Evolutionary conservation across 2,113 vertebrate genomes (phyloP).

Genomic region (Barnardius zonarius): DNA sequence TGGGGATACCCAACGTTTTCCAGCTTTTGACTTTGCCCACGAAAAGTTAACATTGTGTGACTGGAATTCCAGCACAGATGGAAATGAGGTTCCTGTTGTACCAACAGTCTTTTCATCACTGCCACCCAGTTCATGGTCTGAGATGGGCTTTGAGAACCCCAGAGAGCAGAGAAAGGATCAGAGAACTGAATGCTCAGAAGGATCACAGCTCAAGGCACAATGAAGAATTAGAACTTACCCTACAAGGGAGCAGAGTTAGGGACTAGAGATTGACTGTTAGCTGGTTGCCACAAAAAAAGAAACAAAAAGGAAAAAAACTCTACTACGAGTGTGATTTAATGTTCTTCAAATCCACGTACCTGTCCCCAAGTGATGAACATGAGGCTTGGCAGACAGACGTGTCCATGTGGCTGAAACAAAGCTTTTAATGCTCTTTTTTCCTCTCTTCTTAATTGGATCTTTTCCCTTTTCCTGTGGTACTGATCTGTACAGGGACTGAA

Average conservation of each 20-base stretch:
- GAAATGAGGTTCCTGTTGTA: background rate
- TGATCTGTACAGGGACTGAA: background rate
- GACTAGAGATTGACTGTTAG: background rate
- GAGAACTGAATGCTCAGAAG: background rate
- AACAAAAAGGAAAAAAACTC: background rate
- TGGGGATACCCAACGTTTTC: background rate
- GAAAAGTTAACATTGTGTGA: background rate
- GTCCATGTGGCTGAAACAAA: background rate
- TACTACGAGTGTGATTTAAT: background rate
- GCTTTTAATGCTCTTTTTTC: background rate
- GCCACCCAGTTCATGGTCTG: background rate
- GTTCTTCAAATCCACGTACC: background rate
- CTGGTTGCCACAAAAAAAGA: accelerated
- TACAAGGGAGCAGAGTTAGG: background rate
- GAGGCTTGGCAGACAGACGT: background rate
- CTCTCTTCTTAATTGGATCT: background rate
- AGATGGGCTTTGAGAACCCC: background rate
- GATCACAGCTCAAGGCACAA: background rate
- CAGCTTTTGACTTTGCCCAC: background rate
- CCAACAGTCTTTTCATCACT: background rate
- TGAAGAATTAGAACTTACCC: background rate
- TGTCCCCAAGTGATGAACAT: background rate
- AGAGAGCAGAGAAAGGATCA: background rate
- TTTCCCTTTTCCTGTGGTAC: background rate
- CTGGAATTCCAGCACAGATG: background rate